These are phyloP conservation scores for Drosophila subsilvestris DNA, from an alignment of 2,888 invertebrate species.

Conservation along the genomic window DNA sequence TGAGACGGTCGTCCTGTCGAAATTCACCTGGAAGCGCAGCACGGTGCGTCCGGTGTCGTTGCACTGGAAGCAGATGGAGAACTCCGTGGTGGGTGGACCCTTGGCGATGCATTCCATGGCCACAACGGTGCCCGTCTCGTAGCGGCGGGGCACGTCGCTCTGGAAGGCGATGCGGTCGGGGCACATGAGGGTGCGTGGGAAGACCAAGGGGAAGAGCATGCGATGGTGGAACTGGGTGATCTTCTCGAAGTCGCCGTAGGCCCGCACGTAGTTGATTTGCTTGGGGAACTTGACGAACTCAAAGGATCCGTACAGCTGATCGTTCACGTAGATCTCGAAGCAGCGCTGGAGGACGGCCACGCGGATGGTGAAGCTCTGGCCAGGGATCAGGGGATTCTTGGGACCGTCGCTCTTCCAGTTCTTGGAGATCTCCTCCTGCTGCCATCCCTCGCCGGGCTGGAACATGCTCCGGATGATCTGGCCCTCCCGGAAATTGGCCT, in stretches of 20 bases:
- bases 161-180: constrained; percentile 82
- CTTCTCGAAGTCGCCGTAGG: constrained; percentile 83
- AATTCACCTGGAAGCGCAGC: constrained; percentile 82
- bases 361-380: constrained; percentile 82
- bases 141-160: constrained; percentile 83
- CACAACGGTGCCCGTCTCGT: constrained; percentile 83
- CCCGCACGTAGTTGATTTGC: constrained; percentile 81
- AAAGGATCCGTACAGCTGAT: constrained; percentile 83
- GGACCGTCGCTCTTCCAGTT: constrained; percentile 83
- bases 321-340: constrained; percentile 84
- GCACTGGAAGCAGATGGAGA: constrained; percentile 83
- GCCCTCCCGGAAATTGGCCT: constrained; percentile 83
- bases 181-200: constrained; percentile 80
- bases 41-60: constrained; percentile 82
- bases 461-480: constrained; percentile 84
- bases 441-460: constrained; percentile 83
- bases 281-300: constrained; percentile 83
- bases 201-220: constrained; percentile 82
- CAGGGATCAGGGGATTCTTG: constrained; percentile 83
- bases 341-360: constrained; percentile 83
- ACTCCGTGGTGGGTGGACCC: constrained; percentile 82
- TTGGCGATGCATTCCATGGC: constrained; percentile 83
- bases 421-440: constrained; percentile 84
- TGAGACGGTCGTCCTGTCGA: constrained; percentile 80
- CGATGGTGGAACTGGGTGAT: constrained; percentile 84